Evolutionary conservation across 2,888 invertebrate genomes (phyloP), one percentile per base, ranked within the genome.

Genomic region (Xanthorhoe designata): DNA sequence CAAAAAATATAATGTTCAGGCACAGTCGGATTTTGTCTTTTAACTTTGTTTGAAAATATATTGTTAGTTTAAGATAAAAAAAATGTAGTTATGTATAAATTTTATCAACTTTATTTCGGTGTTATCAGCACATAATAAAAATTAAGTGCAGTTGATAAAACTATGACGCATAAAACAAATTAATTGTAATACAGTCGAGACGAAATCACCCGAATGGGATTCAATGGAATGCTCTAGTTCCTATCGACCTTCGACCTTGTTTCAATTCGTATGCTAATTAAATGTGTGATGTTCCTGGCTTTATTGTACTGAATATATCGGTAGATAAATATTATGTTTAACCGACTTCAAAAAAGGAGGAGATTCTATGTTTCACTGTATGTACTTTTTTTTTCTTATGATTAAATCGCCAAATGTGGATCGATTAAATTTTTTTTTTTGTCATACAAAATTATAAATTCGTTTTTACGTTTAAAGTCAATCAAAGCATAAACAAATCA

Each of bases 221-320:
- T 32, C 15, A 50, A 50, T 58, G 32, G 18, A 49, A 13, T 35
- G 49, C 32, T 50, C 18, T 35, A 45, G 38, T 45, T 45, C 13
- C 13, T 38, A 13, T 42, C 52, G 54, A 54, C 61, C 54, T 61
- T 52, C 42, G 51, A 60, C 59, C 42, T 60, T 32, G 45, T 61
- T 47, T 29, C 60, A 54, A 49, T 61, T 49, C 49, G 17, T 47
- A 49, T 53, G 54, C 7, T 55, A 61, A 54, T 54, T 54, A 5
- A 29, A 35, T 53, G 38, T 42, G 38, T 42, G 38, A 42, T 13
- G 13, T 32, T 32, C 8, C 32, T 32, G 8, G 2, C 24, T n/a
- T n/a, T 24, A 24, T 3, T 24, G 24, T 24, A 5, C 24, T 24
- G 2, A 5, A 24, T 24, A 5, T 24, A 24, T n/a, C n/a, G n/a